phyloP scores from a whole-genome alignment of 1,140 invertebrate genomes.

The Drosophila sechellia region DNA sequence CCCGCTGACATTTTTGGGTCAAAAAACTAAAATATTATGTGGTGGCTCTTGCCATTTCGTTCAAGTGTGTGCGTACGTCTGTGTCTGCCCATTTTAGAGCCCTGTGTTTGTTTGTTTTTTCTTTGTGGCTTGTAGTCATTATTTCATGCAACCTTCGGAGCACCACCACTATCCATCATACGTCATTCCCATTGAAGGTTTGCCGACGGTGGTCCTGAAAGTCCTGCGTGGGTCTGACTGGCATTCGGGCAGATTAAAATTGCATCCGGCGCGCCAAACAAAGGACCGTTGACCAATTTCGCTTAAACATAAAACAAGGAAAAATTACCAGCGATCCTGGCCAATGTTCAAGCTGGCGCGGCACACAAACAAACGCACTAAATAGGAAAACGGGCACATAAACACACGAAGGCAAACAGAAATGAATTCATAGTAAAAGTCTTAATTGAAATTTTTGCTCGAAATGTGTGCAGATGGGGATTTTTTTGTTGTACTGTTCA shows the following conservation, averaged over 20 bases:
- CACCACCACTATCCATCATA: conserved; percentile 21
- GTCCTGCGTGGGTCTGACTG: conserved; percentile 30
- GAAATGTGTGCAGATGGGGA: conserved; percentile 65
- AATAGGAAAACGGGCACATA: conserved; percentile 37
- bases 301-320: conserved; percentile 63
- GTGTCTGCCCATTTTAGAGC: conserved; percentile 34
- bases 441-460: conserved; percentile 81
- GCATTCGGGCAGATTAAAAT: conserved; percentile 80
- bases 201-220: conserved; percentile 4
- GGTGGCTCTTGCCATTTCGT: conserved; percentile 44
- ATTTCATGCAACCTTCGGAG: conserved; percentile 55
- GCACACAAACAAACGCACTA: conserved; percentile 25
- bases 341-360: conserved; percentile 33
- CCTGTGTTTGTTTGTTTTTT: conserved; percentile 39
- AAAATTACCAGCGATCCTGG: conserved; percentile 53
- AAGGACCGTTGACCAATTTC: conserved; percentile 70
- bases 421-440: conserved; percentile 80
- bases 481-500: conserved; percentile 48
- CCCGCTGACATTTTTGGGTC: conserved; percentile 82
- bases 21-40: conserved; percentile 83
- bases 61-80: conserved; percentile 33
- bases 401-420: conserved; percentile 43
- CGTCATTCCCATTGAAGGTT: conserved; percentile 11
- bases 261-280: conserved; percentile 75
- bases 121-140: conserved; percentile 70